Evolutionary conservation across 2,888 invertebrate species (phyloP).

Genomic region (Belgica antarctica): DNA sequence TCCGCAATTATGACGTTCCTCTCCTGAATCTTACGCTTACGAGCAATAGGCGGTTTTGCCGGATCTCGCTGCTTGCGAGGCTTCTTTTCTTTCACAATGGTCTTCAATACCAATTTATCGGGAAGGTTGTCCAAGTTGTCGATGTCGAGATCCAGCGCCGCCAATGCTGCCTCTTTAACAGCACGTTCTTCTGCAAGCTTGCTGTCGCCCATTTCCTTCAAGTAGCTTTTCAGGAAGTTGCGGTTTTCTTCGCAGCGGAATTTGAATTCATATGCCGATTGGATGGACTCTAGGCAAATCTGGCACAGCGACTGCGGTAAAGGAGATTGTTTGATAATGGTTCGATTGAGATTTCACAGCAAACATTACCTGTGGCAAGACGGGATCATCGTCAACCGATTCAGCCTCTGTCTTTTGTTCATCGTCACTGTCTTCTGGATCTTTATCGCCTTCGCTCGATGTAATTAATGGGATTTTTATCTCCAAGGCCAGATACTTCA

Average conservation of each 20-base stretch:
- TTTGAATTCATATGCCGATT: constrained; percentile 38
- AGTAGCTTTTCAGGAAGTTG: neutral
- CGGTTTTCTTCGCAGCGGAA: constrained; percentile 31
- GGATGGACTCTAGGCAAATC: constrained; percentile 25
- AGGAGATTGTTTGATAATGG: neutral
- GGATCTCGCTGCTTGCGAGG: constrained; percentile 31
- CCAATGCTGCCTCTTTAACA: constrained; percentile 4
- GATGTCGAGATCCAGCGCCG: constrained; percentile 25
- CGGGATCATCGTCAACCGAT: neutral
- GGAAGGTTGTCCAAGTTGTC: constrained; percentile 25
- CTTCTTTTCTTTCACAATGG: neutral
- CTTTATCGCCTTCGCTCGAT: constrained; percentile 3
- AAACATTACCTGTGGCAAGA: constrained; percentile 9
- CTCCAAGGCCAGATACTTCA: constrained; percentile 32
- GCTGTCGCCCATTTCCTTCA: constrained; percentile 10
- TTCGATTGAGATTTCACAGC: neutral
- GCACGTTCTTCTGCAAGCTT: constrained; percentile 26
- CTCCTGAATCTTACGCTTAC: neutral
- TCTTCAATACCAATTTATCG: constrained; percentile 23
- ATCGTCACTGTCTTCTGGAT: neutral
- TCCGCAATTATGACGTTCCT: constrained; percentile 34
- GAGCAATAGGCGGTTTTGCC: neutral
- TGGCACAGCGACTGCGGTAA: constrained; percentile 25
- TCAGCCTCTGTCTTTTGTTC: neutral
- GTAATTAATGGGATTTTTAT: constrained; percentile 14